Percentiles rank a stretch among this genome's conserved stretches.
Evolutionary conservation across 2,113 vertebrate genomes (phyloP).

Genomic region (Tympanuchus pallidicinctus): DNA sequence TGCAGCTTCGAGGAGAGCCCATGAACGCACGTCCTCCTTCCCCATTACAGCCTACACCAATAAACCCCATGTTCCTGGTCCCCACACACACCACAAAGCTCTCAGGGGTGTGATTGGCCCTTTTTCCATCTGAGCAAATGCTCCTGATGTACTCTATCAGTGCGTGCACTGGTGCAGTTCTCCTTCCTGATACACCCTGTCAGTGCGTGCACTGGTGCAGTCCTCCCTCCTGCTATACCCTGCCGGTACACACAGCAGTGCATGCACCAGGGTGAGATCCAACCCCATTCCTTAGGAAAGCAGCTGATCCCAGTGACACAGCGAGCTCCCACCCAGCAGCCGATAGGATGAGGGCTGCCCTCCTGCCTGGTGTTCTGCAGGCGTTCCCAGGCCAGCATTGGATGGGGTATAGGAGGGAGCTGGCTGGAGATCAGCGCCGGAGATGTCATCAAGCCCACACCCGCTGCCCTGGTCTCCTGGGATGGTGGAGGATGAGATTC

Average conservation of each 20-base stretch:
- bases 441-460: neutral
- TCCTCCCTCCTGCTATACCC: neutral
- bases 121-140: neutral
- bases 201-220: neutral
- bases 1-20: neutral
- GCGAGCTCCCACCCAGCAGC: neutral
- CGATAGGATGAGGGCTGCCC: slow-evolving; percentile 18
- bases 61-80: neutral
- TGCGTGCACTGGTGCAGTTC: neutral
- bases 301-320: neutral
- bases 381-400: neutral
- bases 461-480: neutral
- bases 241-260: neutral
- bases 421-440: neutral
- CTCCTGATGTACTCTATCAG: neutral
- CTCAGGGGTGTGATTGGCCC: neutral
- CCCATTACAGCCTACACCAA: neutral
- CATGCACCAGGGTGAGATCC: neutral
- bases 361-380: neutral
- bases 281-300: neutral
- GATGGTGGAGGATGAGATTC: neutral
- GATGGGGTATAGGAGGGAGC: neutral
- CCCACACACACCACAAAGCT: fast-evolving
- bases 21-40: neutral
- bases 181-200: too few relatives aligned